These are phyloP conservation scores for Crypturellus tataupa DNA, from an alignment of 2,797 vertebrate genomes.

Conservation along the genomic window DNA sequence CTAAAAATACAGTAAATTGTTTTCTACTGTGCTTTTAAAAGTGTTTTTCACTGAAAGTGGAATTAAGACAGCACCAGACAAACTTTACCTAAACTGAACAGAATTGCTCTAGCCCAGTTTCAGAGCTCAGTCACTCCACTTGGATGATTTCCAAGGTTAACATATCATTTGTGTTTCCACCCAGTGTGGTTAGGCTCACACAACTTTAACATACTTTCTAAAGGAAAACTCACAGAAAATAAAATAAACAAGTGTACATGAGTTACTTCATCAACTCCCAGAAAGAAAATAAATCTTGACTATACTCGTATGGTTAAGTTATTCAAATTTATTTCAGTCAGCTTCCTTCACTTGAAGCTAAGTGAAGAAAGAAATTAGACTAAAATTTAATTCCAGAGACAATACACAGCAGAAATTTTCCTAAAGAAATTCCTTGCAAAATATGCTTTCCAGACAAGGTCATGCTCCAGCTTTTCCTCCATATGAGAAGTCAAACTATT, in stretches of 20 bases:
- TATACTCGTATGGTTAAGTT: neutral
- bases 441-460: rapidly evolving
- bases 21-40: neutral
- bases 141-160: neutral
- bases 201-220: neutral
- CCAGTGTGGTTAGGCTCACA: neutral
- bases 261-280: neutral
- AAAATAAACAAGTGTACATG: neutral
- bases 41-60: neutral
- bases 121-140: neutral
- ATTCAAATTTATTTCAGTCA: neutral
- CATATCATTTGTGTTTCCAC: rapidly evolving
- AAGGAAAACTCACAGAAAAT: neutral
- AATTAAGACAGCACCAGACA: neutral
- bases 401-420: neutral
- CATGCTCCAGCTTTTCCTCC: rapidly evolving
- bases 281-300: neutral
- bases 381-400: neutral
- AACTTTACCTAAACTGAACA: neutral
- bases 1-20: neutral
- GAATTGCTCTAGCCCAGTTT: neutral
- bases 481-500: neutral
- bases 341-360: neutral
- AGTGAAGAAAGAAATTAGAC: neutral
- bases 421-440: neutral